phyloP scores from a whole-genome alignment of 1,140 invertebrate species.

The Drosophila subobscura region DNA sequence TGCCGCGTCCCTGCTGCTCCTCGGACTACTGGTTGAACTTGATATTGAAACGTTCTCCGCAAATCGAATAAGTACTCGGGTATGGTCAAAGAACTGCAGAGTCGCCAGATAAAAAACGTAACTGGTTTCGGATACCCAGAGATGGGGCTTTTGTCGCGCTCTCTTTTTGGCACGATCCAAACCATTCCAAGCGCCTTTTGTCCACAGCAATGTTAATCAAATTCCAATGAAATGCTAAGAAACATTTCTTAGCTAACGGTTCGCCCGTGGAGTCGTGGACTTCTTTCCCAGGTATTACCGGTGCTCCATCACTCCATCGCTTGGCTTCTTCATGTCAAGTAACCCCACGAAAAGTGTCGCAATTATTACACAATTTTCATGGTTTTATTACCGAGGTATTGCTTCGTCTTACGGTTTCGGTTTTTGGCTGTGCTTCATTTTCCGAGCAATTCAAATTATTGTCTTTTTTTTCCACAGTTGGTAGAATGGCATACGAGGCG shows the following conservation, averaged over 20 bases:
- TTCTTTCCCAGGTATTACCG: slow-evolving; percentile 39
- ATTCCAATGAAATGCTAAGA: slow-evolving; percentile 51
- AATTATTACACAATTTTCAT: slow-evolving; percentile 77
- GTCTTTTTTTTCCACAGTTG: slow-evolving; percentile 32
- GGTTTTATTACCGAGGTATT: slow-evolving; percentile 23
- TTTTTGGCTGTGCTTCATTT: slow-evolving; percentile 27
- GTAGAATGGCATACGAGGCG: slow-evolving; percentile 64
- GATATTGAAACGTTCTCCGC: slow-evolving; percentile 58
- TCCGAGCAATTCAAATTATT: slow-evolving; percentile 55
- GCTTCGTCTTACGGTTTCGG: slow-evolving; percentile 11
- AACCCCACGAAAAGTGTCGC: slow-evolving; percentile 62
- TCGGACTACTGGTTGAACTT: slow-evolving; percentile 74
- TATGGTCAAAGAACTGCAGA: slow-evolving; percentile 60
- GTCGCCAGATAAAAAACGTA: slow-evolving; percentile 20
- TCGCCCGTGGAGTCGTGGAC: slow-evolving; percentile 13
- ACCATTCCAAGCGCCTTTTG: slow-evolving; percentile 32
- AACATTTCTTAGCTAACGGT: slow-evolving; percentile 39
- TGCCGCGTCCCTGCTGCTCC: slow-evolving; percentile 36
- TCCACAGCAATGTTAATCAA: slow-evolving; percentile 49
- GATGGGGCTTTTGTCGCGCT: slow-evolving; percentile 15
- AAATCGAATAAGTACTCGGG: too few species aligned
- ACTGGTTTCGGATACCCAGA: slow-evolving; percentile 56
- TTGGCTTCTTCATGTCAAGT: slow-evolving; percentile 47
- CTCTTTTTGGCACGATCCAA: slow-evolving; percentile 35
- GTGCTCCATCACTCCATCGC: slow-evolving; percentile 10